Evolutionary conservation across 2,113 vertebrate species (phyloP), one percentile per base, ranked within the genome.

Genomic region (Corvus moneduloides): DNA sequence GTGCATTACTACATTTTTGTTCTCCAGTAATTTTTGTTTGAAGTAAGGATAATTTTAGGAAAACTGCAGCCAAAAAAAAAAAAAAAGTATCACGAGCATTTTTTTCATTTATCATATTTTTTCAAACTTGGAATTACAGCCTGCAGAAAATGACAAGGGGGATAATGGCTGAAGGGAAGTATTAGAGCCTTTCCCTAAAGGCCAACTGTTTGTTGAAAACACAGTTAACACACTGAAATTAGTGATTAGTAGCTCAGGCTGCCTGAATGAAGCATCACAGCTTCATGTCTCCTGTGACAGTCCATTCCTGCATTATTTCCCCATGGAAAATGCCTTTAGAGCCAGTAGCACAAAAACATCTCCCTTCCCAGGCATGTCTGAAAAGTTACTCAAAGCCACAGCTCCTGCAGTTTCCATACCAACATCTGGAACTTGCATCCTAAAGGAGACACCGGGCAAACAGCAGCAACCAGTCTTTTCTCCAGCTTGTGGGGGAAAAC

Each of bases 1-100:
- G 74, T 95, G 75, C 94, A 61, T 76, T 96, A 71, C 67, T 93
- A 3, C 32, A 62, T 59, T 91, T 97, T 89, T 94, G 46, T 89
- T 91, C 71, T 87, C 58, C 66, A 56, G 41, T 84, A 63, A 92
- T 94, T 94, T 91, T 69, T 35, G 22, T 85, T 69, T 58, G 64
- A 89, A 79, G 59, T 59, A 83, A 74, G 33, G 32, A 58, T 67
- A 91, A 72, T 89, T 78, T 91, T 56, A 89, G 17, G 72, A 85
- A 75, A 91, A 80, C 39, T 92, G 17, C 62, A 63, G 30, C 18
- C 10, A 52, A 66, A 16, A 43, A 22, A 33, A 33, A 49, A 32
- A 19, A 46, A 30, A 27, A 37, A 14, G 6, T 76, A 73, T 62
- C 22, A 52, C 7, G 5, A 79, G 11, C 18, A 41, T 48, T 49